These are phyloP conservation scores for Xanthia togata DNA, from an alignment of 2,888 invertebrate genomes.

Conservation along the genomic window DNA sequence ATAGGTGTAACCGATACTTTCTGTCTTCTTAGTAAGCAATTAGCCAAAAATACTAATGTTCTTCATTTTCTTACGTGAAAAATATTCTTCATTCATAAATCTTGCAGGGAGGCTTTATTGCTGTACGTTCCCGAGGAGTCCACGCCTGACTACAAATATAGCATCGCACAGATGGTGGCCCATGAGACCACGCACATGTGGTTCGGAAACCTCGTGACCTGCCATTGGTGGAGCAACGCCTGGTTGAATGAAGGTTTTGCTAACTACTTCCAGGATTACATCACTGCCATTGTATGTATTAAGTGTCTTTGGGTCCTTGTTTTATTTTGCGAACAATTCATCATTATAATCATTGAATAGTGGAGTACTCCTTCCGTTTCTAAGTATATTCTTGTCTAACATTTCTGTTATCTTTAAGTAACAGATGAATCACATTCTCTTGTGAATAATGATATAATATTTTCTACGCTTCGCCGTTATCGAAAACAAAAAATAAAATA, in stretches of 20 bases:
- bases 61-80: no score
- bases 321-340: background rate
- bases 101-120: constrained; percentile 81
- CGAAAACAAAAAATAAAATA: background rate
- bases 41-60: background rate
- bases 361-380: background rate
- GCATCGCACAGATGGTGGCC: constrained; percentile 91
- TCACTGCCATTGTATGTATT: constrained; percentile 77
- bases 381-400: background rate
- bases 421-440: background rate
- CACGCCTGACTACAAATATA: constrained; percentile 87
- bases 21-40: background rate
- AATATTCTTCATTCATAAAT: background rate
- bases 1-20: background rate
- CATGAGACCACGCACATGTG: constrained; percentile 96
- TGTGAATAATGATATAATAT: background rate
- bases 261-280: constrained; percentile 93
- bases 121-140: constrained; percentile 87
- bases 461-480: no score
- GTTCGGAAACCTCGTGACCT: constrained; percentile 95
- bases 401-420: constrained; percentile 18
- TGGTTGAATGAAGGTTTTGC: constrained; percentile 94
- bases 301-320: background rate
- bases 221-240: constrained; percentile 94
- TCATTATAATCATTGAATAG: no score